Base-by-base conservation (phyloP, 2,113 vertebrate genomes). In the Varanus komodoensis region DNA sequence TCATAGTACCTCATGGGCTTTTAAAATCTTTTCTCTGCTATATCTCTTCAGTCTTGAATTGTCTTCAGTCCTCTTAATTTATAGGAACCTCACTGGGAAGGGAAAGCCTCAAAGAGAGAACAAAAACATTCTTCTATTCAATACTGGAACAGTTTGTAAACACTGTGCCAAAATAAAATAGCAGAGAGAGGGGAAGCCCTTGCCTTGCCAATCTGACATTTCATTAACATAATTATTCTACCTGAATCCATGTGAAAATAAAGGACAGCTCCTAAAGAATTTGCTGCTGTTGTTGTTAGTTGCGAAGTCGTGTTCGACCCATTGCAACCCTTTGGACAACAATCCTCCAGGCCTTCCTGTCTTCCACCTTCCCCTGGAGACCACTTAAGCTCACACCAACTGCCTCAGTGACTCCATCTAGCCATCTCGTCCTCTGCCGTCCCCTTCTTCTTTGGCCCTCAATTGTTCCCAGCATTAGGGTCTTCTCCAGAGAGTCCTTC, bases 81-180 rank as follows among this genome's bases (percentile, higher is more conserved):
- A 48, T 71, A 8, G 34, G 67, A 90, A 52, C 2, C 0, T 54
- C 85, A 14, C 44, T n/a, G 21, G 19, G 25, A 84, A 89, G 7
- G 87, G 61, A 87, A 89, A 90, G 38, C 0, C n/a, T 91, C 23
- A 74, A 64, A 82, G 4, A 82, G 77, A 91, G 87, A 32, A 34
- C 1, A 82, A 68, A 81, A 6, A 57, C 61, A 0, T 67, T 92
- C 82, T 93, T 11, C 2, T 92, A 15, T 87, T 88, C 77, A 78
- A 29, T 87, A n/a, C 0, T 69, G 85, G 81, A 87, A 74, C 8
- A 27, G 19, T 61, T 0, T 3, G 0, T 54, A 38, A 71, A 71
- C 89, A 32, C 2, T 67, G 3, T 38, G 88, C 75, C 12, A 83
- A 68, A n/a, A 82, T 2, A 61, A 81, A 52, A n/a, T 17, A n/a